These are phyloP conservation scores for Luscinia luscinia DNA, from an alignment of 2,797 vertebrate species.

Conservation along the genomic window DNA sequence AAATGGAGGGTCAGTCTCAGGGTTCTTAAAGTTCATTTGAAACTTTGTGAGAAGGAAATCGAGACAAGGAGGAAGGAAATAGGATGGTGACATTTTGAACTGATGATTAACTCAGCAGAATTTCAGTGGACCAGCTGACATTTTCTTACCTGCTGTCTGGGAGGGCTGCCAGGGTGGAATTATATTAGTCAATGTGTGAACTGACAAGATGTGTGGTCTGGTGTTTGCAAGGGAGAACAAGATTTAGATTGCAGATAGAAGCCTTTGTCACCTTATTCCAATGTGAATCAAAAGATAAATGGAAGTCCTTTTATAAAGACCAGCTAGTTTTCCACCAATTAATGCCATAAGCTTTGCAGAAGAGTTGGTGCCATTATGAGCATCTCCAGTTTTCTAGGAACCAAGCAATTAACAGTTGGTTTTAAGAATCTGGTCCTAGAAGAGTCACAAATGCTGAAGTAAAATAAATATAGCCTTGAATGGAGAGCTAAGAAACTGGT, in stretches of 20 bases:
- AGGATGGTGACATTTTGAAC: constrained; percentile 37
- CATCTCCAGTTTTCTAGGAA: background rate
- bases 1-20: background rate
- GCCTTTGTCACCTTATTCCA: background rate
- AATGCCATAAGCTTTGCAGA: background rate
- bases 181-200: constrained; percentile 6
- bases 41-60: constrained; percentile 14
- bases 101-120: constrained; percentile 33
- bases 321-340: background rate
- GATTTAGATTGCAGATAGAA: constrained; percentile 2
- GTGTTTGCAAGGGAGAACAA: constrained; percentile 15
- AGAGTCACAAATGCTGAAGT: background rate
- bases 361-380: background rate
- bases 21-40: constrained; percentile 8
- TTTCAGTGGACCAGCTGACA: constrained; percentile 11
- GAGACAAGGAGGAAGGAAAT: constrained; percentile 19
- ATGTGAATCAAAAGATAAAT: background rate
- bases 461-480: background rate
- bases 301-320: background rate
- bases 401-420: background rate
- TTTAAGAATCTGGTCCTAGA: background rate
- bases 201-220: background rate
- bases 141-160: constrained; percentile 29
- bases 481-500: background rate
- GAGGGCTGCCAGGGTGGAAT: constrained; percentile 36